phyloP scores from a whole-genome alignment of 1,140 invertebrate genomes.

The Bombus cullumanus region DNA sequence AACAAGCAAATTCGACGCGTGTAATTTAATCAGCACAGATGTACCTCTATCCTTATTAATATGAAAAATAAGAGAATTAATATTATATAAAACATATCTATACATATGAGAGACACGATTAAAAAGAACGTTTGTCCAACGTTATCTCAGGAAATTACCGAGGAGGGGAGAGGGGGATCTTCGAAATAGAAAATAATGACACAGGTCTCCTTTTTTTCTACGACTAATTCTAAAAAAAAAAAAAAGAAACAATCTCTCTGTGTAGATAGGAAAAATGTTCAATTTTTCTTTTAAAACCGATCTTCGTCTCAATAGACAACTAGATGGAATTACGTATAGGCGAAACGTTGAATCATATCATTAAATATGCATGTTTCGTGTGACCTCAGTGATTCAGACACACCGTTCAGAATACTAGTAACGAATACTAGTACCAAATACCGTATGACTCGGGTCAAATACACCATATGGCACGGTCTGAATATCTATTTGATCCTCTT shows the following conservation, averaged over 20 bases:
- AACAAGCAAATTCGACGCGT: background rate
- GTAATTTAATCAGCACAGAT: background rate
- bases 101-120: too few species aligned
- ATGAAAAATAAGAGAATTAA: background rate
- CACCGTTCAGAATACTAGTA: background rate
- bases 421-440: background rate
- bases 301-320: background rate
- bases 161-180: too few species aligned
- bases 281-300: background rate
- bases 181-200: too few species aligned
- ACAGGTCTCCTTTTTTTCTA: background rate
- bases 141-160: too few species aligned
- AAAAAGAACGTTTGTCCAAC: too few species aligned
- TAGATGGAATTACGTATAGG: background rate
- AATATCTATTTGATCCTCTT: background rate
- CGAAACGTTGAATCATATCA: slow-evolving; percentile 4
- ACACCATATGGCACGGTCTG: background rate
- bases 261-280: background rate
- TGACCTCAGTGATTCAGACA: slow-evolving; percentile 27
- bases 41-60: background rate
- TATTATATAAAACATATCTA: background rate
- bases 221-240: background rate
- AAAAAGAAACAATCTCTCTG: background rate
- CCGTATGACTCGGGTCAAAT: background rate
- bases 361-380: background rate